Evolutionary conservation across 2,113 vertebrate species (phyloP).

Genomic region (Ginglymostoma cirratum): DNA sequence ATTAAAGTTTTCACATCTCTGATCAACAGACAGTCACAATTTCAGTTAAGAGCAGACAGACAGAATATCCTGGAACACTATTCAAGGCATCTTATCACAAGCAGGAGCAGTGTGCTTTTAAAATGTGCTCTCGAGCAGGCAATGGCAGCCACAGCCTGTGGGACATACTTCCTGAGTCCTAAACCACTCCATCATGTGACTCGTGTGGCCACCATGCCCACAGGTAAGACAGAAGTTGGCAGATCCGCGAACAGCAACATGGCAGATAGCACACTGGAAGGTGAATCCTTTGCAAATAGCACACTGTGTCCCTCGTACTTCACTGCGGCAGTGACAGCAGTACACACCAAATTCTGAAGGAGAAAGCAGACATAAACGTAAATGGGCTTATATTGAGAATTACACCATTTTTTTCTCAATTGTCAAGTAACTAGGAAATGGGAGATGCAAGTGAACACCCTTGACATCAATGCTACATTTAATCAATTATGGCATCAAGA

Average conservation of each 20-base stretch:
- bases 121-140: slow-evolving; percentile 87
- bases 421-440: background rate
- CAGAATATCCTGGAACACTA: background rate
- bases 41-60: background rate
- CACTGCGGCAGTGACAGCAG: slow-evolving; percentile 91
- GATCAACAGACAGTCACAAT: background rate
- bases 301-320: slow-evolving; percentile 84
- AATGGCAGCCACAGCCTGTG: slow-evolving; percentile 89
- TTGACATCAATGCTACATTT: too few relatives aligned
- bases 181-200: slow-evolving; percentile 99
- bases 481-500: too few relatives aligned
- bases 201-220: slow-evolving; percentile 86
- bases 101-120: slow-evolving; percentile 51
- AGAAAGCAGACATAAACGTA: background rate
- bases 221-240: slow-evolving; percentile 98
- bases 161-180: slow-evolving; percentile 88
- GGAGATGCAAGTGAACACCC: too few relatives aligned
- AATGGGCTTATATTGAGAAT: rapidly evolving
- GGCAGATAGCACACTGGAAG: slow-evolving; percentile 93
- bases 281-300: slow-evolving; percentile 88
- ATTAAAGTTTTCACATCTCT: background rate
- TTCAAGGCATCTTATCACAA: background rate
- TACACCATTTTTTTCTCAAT: background rate
- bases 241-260: slow-evolving; percentile 86
- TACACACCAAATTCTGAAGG: slow-evolving; percentile 82